Evolutionary conservation across 2,797 vertebrate genomes (phyloP).

Genomic region (Anabas testudineus): DNA sequence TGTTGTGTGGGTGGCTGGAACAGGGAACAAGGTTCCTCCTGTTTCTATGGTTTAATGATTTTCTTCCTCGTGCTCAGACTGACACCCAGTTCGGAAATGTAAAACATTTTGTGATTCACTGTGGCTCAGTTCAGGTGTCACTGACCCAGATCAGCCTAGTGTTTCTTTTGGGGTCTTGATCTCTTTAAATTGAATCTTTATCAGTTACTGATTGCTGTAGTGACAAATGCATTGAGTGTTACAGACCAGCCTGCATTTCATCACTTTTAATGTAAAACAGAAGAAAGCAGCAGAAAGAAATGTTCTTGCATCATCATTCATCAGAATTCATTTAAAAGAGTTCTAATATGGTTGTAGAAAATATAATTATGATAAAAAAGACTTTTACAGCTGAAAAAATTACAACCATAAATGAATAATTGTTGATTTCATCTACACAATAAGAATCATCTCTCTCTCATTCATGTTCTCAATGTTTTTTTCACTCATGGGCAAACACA

Average conservation of each 20-base stretch:
- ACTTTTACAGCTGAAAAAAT: too few relatives aligned
- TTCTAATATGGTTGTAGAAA: background rate
- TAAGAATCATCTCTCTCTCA: background rate
- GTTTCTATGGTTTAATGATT: constrained; percentile 8
- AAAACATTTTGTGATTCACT: background rate
- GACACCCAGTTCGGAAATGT: background rate
- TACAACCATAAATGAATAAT: too few relatives aligned
- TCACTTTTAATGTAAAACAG: too few relatives aligned
- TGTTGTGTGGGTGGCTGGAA: constrained; percentile 35
- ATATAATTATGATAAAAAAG: background rate
- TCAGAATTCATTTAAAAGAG: background rate
- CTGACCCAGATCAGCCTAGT: background rate
- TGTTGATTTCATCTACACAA: too few relatives aligned
- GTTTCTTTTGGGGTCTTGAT: background rate
- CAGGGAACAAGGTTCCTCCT: background rate
- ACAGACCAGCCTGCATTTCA: too few relatives aligned
- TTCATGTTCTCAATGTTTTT: constrained; percentile 8
- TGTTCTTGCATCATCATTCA: too few relatives aligned
- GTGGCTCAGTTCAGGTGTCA: background rate
- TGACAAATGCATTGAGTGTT: too few relatives aligned
- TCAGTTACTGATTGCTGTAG: background rate
- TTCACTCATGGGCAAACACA: background rate
- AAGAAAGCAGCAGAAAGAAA: too few relatives aligned
- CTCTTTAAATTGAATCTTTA: too few relatives aligned
- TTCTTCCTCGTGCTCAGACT: background rate